Base-by-base conservation (phyloP, 2,113 vertebrate genomes). In the Corvus cornix region DNA sequence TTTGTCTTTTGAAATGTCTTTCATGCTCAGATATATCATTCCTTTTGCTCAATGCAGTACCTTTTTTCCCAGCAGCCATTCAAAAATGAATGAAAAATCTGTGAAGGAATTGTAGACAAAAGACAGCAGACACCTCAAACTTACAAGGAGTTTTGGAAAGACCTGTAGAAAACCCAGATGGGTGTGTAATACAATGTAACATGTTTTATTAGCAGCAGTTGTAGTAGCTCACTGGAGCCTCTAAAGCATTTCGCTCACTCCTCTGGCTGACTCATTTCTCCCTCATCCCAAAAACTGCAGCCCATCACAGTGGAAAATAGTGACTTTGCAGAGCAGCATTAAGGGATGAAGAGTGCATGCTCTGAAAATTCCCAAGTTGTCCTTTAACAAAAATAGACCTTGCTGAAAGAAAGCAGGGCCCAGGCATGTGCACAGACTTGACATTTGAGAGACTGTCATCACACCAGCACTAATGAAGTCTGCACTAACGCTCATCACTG, bases 1-100 rank as follows among this genome's bases (percentile, higher is more conserved):
- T 81, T 55, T 6, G 3, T 86, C 75, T 92, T 95, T 90, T 78
- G 94, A 95, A 90, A 94, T 35, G 16, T 41, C 72, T 80, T 92
- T 91, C 33, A n/a, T 44, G 24, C 31, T 41, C 63, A 12, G 52
- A 90, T 63, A 89, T 89, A 84, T 78, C 76, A 75, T 60, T 75
- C 31, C 69, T 63, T 90, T 84, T 27, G 13, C 35, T 78, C 2
- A 0, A 41, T n/a, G 43, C 60, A 74, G 30, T 28, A 66, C n/a
- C 35, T 35, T 95, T 95, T 69, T 72, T 60, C 43, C 52, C 64
- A 86, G 63, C 30, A 80, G 86, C n/a, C 39, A 39, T 28, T 86
- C 72, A 67, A 83, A 91, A 56, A 19, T 0, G 0, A 87, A 62
- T 23, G 76, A 85, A 91, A 90, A 17, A 35, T 60, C 39, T n/a